Percentiles rank a stretch among this genome's conserved stretches.
Conservation (phyloP, 2,797 vertebrate genomes). For the Pachyuromys duprasi region DNA sequence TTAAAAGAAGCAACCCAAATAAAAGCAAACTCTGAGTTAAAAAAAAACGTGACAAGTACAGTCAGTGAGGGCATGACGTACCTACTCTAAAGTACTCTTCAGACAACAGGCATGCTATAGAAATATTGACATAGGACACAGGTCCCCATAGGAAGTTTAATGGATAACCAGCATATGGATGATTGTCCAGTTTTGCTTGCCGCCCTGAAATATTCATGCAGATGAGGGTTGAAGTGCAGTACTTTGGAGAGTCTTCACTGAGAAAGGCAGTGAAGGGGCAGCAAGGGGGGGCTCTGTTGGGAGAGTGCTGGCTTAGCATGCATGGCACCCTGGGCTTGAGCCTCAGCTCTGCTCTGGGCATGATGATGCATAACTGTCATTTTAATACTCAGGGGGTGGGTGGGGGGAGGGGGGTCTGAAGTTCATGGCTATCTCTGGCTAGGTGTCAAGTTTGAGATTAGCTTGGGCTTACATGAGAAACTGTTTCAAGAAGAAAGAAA, state of each 20-base stretch:
- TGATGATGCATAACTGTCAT: neutral
- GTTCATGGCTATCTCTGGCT: neutral
- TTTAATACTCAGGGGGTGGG: neutral
- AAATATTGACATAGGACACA: neutral
- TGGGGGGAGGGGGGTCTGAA: neutral
- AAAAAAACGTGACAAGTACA: neutral
- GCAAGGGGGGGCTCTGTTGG: neutral
- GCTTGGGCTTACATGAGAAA: neutral
- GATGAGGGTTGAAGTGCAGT: neutral
- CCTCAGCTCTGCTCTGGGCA: neutral
- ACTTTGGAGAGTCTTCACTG: too few species aligned
- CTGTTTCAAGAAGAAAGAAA: neutral
- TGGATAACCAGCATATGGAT: neutral
- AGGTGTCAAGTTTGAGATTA: neutral
- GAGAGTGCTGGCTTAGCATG: neutral
- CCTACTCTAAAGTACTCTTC: neutral
- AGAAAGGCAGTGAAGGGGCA: neutral
- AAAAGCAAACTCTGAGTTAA: neutral
- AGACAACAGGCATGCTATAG: conserved; percentile 13
- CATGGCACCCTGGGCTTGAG: neutral
- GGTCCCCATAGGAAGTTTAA: neutral
- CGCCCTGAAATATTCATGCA: neutral
- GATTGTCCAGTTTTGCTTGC: neutral
- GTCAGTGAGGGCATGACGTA: neutral
- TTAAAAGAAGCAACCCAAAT: conserved; percentile 14